Evolutionary conservation across 2,797 vertebrate species (phyloP), one percentile per base, ranked within the genome.

Genomic region (Falco rusticolus): DNA sequence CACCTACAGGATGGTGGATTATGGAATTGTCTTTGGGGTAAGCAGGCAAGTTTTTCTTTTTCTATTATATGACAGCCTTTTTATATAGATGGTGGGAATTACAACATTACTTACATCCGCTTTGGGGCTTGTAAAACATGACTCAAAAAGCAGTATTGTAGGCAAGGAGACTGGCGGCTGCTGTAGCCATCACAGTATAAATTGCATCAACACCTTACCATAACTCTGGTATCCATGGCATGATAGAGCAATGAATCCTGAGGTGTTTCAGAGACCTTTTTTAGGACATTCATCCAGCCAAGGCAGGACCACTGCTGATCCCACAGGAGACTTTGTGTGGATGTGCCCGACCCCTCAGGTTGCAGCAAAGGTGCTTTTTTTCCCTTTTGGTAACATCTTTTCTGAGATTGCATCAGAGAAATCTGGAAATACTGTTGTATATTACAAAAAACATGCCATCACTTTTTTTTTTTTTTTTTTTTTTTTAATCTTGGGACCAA

Each of bases 261-360:
- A 26, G 9, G 34, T 47, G 17, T 51, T 81, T 74, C 28, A 71
- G 69, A 86, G 37, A 65, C 8, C 2, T 66, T 56, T 77, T 25
- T 77, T 25, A 53, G 29, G 34, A 66, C 5, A 8, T 43, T 50
- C 9, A 16, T 6, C 51, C 29, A 43, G 47, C 8, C 1, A 2
- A 39, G 39, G 26, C 3, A 59, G 29, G 26, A 16, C 11, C 5
- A 16, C 11, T 1, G 0, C 43, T 53, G 31, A 37, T 78, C 11
- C 20, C 1, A 3, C 34, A 18, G 41, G 43, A 71, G 29, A 41
- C 16, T 33, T 18, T 4, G 22, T 0, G 0, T 18, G 41, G 3
- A 34, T 1, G 0, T 47, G 26, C n/a, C 22, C 0, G 0, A 51
- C 17, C 4, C 7, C 1, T 28, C 6, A 1, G 16, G 19, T 33